These are phyloP conservation scores for Frankliniella fusca DNA, from an alignment of 2,888 invertebrate genomes.

Conservation along the genomic window DNA sequence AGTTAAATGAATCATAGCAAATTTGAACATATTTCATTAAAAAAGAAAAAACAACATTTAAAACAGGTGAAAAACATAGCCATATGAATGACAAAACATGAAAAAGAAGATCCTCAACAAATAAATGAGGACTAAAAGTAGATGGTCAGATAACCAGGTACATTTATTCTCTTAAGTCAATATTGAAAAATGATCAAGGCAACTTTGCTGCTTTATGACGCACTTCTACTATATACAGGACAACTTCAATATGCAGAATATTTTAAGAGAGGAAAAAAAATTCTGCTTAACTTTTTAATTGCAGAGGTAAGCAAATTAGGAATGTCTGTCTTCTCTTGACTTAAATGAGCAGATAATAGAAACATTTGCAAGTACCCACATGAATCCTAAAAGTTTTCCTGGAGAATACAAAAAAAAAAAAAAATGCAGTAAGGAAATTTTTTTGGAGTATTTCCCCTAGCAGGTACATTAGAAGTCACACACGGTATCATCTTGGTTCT, in stretches of 20 bases:
- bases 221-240: conserved; percentile 9
- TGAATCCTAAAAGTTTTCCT: neutral
- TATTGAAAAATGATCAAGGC: neutral
- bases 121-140: neutral
- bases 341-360: neutral
- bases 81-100: neutral
- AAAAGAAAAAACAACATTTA: neutral
- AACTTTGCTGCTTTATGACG: neutral
- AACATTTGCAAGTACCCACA: conserved; percentile 1
- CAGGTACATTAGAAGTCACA: conserved; percentile 15
- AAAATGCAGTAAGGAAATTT: neutral
- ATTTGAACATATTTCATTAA: neutral
- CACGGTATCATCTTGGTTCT: conserved; percentile 7
- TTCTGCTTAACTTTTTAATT: neutral
- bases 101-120: neutral
- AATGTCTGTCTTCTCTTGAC: conserved; percentile 14
- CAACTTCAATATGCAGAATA: neutral
- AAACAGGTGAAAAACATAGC: neutral
- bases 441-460: conserved; percentile 2
- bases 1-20: neutral
- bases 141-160: neutral
- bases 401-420: neutral
- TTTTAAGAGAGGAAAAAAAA: neutral
- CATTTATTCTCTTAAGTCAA: neutral
- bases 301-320: neutral